Base-by-base conservation (phyloP, 2,113 vertebrate species). In the Pomatorhinus ruficollis region DNA sequence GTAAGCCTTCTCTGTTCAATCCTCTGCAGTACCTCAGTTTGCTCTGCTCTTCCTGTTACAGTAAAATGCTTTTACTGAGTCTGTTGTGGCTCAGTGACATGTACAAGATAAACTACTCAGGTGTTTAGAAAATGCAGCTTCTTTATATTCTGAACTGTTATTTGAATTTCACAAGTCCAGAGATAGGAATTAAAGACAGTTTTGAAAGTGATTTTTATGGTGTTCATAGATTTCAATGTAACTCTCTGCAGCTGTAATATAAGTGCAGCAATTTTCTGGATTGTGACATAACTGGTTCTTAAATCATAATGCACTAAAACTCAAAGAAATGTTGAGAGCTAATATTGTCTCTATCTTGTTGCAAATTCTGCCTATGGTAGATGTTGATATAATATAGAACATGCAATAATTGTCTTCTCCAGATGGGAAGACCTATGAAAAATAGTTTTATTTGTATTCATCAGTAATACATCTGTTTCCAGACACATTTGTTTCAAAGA, bases 391-490 rank as follows among this genome's bases (percentile, higher is more conserved):
- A 91, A 94, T 53, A 88, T 10, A 61, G 68, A 75, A 88, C 23
- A 74, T 66, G n/a, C 10, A 94, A 71, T 89, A 95, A 87, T 93
- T 96, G 57, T 88, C 59, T 94, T 96, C 63, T 94, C 74, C 93
- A 97, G 90, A 96, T 93, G 93, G 83, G 37, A 87, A 97, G 27
- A 59, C 22, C 47, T 76, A 64, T 65, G 89, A 82, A 91, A 97
- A 96, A 93, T 79, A 65, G 61, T 72, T 97, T 90, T 94, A 91
- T 89, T 91, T 94, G 64, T 87, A 80, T 79, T 87, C 76, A 64
- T 72, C 35, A 60, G 69, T 66, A 92, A 86, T 95, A 35, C 60
- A 76, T 96, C 90, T 93, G 54, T 76, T 91, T 94, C 52, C n/a
- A 90, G 84, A 90, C 19, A 65, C 17, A 72, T 87, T 92, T 4